These are phyloP conservation scores for Sceloporus undulatus DNA, from an alignment of 2,113 vertebrate species.

Conservation along the genomic window DNA sequence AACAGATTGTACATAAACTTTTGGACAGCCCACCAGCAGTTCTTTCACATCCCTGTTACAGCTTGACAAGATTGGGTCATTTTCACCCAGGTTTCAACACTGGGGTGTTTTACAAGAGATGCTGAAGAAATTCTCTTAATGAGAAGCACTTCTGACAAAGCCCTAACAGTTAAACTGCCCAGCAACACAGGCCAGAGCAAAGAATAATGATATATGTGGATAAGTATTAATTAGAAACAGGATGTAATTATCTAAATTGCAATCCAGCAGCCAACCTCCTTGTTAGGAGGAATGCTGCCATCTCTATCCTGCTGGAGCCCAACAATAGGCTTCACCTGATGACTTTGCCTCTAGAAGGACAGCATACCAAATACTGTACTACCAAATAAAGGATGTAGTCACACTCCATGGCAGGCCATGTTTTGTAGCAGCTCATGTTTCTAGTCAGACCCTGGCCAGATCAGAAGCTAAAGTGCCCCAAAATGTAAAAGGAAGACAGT, in stretches of 20 bases:
- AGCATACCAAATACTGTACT: neutral
- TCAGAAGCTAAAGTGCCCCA: neutral
- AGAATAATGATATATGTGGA: neutral
- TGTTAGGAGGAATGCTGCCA: neutral
- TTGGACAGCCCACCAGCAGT: neutral
- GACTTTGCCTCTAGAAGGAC: neutral
- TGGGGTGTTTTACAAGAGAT: neutral
- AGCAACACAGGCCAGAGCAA: conserved; percentile 20
- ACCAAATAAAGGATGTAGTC: neutral
- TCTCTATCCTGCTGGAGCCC: neutral
- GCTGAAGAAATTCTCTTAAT: neutral
- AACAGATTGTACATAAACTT: neutral
- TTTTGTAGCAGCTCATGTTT: neutral
- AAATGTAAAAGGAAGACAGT: neutral
- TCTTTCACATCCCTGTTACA: neutral
- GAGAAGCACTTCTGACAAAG: neutral
- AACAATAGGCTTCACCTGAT: neutral
- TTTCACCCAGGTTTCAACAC: neutral
- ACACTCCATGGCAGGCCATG: neutral
- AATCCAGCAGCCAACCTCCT: conserved; percentile 22
- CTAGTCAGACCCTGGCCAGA: neutral
- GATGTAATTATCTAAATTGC: conserved; percentile 46
- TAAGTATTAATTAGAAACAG: conserved; percentile 32
- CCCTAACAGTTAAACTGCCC: neutral
- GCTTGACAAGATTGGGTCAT: neutral